These are phyloP conservation scores for Antidorcas marsupialis DNA, from an alignment of 2,113 vertebrate genomes.

Conservation along the genomic window DNA sequence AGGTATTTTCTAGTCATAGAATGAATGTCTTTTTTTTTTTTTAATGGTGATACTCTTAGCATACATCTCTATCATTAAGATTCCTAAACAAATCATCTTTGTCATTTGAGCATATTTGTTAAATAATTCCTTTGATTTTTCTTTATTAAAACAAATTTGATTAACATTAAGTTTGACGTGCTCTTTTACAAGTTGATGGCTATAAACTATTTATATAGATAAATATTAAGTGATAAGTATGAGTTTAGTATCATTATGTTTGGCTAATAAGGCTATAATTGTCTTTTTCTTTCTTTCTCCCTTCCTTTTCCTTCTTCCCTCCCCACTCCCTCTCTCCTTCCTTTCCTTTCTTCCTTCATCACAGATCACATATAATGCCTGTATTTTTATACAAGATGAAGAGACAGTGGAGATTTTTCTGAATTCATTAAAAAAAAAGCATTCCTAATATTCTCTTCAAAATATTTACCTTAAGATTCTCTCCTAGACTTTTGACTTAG, in stretches of 20 bases:
- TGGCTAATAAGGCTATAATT: background rate
- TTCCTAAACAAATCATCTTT: constrained; percentile 35
- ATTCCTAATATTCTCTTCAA: background rate
- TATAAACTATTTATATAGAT: constrained; percentile 41
- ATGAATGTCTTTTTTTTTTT: constrained; percentile 31
- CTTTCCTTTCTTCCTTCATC: background rate
- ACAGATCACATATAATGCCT: background rate
- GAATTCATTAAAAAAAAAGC: constrained; percentile 7
- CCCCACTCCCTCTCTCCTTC: background rate
- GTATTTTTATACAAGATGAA: background rate
- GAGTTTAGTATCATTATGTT: background rate
- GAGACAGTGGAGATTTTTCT: background rate
- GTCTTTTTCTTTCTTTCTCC: background rate
- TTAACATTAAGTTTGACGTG: constrained; percentile 49
- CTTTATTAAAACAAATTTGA: constrained; percentile 57
- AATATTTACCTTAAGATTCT: background rate
- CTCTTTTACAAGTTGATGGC: constrained; percentile 46
- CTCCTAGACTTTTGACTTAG: background rate
- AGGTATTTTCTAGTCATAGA: constrained; percentile 45
- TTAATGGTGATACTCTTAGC: background rate
- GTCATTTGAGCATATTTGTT: constrained; percentile 45
- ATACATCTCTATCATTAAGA: background rate
- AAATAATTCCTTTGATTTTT: constrained; percentile 39
- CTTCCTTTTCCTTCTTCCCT: background rate
- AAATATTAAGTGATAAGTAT: background rate